phyloP scores from a whole-genome alignment of 2,888 invertebrate species.

The Platycheirus albimanus region DNA sequence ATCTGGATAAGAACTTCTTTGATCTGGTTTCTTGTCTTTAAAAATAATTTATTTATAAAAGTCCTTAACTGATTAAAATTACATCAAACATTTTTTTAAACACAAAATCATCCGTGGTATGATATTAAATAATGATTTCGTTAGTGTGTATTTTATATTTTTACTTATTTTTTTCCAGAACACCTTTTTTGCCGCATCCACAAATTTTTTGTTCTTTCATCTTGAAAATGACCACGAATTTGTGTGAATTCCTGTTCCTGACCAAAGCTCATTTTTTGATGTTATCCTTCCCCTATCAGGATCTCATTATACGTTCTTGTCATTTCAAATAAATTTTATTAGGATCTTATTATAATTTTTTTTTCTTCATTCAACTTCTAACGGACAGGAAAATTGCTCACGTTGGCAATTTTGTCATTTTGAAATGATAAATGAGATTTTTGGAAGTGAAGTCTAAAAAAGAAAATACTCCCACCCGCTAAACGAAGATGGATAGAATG shows the following conservation, averaged over 20 bases:
- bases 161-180: no score
- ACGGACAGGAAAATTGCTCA: slow-evolving; percentile 54
- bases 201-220: slow-evolving; percentile 42
- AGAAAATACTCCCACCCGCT: slow-evolving; percentile 5
- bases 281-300: slow-evolving; percentile 45
- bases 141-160: no score
- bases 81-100: no score
- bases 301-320: slow-evolving; percentile 63
- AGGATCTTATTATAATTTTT: slow-evolving; percentile 25
- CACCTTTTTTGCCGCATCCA: no score
- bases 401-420: slow-evolving; percentile 67
- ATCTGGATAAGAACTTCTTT: no score
- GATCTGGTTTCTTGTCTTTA: no score
- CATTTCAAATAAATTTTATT: slow-evolving; percentile 61
- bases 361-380: slow-evolving; percentile 36
- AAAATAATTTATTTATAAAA: no score
- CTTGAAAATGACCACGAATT: slow-evolving; percentile 55
- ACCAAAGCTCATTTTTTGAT: slow-evolving; percentile 31
- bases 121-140: no score
- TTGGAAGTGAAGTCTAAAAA: slow-evolving; percentile 12
- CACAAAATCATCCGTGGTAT: no score
- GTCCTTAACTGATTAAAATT: no score
- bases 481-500: slow-evolving; percentile 30
- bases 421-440: slow-evolving; percentile 68
- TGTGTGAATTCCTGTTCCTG: slow-evolving; percentile 45